Evolutionary conservation across 2,113 vertebrate genomes (phyloP).

Genomic region (Oceanodroma tethys): DNA sequence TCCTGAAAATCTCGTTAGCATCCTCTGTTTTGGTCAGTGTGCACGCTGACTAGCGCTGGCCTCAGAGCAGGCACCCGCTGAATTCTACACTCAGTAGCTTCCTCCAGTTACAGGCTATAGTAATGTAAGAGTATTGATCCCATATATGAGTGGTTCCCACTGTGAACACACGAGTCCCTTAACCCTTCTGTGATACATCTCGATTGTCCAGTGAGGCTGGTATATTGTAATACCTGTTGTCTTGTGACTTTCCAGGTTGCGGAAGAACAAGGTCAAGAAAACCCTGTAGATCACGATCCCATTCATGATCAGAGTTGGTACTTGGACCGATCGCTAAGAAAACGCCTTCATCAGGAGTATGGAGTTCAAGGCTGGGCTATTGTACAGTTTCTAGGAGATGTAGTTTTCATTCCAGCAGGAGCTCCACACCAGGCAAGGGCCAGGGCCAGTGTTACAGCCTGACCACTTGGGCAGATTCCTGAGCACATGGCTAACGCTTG

Average conservation of each 20-base stretch:
- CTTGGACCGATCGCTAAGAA: slow-evolving; percentile 71
- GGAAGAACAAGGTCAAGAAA: slow-evolving; percentile 81
- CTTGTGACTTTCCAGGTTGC: slow-evolving; percentile 67
- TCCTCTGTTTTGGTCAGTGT: not conserved
- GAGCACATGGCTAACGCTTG: not conserved
- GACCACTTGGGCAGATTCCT: not conserved
- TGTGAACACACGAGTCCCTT: not conserved
- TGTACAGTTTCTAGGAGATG: slow-evolving; percentile 82
- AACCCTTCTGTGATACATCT: not conserved
- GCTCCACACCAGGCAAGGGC: slow-evolving; percentile 79
- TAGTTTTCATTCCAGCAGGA: slow-evolving; percentile 82
- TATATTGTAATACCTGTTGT: rapidly evolving
- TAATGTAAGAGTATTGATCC: not conserved
- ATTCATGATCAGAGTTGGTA: slow-evolving; percentile 86
- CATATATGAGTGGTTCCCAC: rapidly evolving
- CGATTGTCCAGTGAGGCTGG: not conserved
- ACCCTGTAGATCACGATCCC: slow-evolving; percentile 78
- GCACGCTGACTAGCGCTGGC: not conserved
- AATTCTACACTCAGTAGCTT: not conserved
- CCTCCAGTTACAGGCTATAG: not conserved
- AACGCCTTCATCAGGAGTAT: slow-evolving; percentile 78
- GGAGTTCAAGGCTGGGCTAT: slow-evolving; percentile 84
- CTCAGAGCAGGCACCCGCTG: not conserved
- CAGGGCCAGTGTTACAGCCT: not conserved
- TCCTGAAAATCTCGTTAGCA: not conserved